Percentiles rank a stretch among this genome's conserved stretches.
phyloP scores from a whole-genome alignment of 1,140 invertebrate species.

The Cherax destructor region DNA sequence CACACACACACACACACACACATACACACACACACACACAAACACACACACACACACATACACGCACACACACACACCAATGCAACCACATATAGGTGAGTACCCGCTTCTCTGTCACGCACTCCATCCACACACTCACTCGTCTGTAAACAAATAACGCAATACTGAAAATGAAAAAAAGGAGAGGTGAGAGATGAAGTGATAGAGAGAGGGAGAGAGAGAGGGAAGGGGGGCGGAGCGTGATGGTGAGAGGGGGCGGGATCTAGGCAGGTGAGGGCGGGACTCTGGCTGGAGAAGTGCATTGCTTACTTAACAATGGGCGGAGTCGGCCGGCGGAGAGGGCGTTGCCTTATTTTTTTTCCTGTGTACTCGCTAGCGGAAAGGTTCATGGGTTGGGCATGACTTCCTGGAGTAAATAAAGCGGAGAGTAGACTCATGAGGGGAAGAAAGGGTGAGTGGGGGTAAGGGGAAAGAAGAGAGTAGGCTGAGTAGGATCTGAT shows the following conservation, averaged over 20 bases:
- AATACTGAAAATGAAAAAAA: constrained; percentile 11
- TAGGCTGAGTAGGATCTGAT: background rate
- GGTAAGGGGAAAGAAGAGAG: background rate
- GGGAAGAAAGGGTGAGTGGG: background rate
- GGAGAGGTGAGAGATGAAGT: background rate
- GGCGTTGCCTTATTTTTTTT: constrained; percentile 40
- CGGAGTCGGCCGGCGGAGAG: constrained; percentile 18
- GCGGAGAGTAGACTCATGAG: constrained; percentile 13
- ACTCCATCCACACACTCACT: background rate
- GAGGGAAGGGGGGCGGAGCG: constrained; percentile 23
- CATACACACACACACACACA: too few species aligned
- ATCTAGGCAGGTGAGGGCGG: constrained; percentile 43
- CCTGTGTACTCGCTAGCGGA: background rate
- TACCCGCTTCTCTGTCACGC: background rate
- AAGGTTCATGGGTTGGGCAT: constrained; percentile 44
- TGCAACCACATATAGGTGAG: too few species aligned
- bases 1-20: too few species aligned
- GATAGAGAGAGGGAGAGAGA: constrained; percentile 20
- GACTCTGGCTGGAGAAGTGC: constrained; percentile 21
- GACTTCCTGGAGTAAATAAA: constrained; percentile 59
- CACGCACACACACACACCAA: too few species aligned
- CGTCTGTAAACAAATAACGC: constrained; percentile 19
- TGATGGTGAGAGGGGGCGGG: constrained; percentile 25
- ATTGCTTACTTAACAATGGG: constrained; percentile 52
- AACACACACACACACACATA: too few species aligned